Evolutionary conservation across 2,113 vertebrate genomes (phyloP), one percentile per base, ranked within the genome.

Genomic region (Gambusia holbrooki): DNA sequence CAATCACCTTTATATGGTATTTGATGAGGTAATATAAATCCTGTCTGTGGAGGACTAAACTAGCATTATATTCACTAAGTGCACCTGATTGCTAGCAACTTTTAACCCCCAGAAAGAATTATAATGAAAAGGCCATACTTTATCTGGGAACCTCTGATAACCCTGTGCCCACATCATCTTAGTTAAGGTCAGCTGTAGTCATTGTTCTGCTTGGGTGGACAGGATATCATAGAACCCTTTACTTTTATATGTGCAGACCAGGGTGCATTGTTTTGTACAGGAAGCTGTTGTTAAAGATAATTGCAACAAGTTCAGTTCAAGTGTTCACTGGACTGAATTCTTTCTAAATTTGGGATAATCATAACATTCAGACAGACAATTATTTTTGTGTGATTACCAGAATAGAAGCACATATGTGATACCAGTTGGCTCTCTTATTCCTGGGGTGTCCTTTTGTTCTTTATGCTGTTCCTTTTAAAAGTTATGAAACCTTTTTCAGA

Each of bases 101-200:
- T 66, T 79, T 70, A 76, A 37, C 82, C 27, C 27, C 65, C 33
- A 84, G 70, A 40, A 76, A 66, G 32, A 73, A 80, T 78, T 63
- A 78, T 79, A 66, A 82, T 82, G n/a, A 68, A 73, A 62, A 65
- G 35, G 35, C 69, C 72, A 73, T 90, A 63, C 48, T 80, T 88
- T 71, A 74, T 68, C 40, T 15, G 62, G 82, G 79, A 83, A 76
- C 84, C 71, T 73, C 42, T 12, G 30, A 66, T 79, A 75, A 87
- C 84, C 75, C 74, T 28, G 8, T 10, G 1, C 80, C 30, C 28
- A 81, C n/a, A 62, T 69, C 27, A 9, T 76, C 62, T 72, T 62
- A 42, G 19, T 78, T 48, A 77, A 82, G 79, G 85, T 79, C 61
- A 88, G 62, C 48, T 9, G 2, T 62, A 64, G 66, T 75, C 68